Conservation (phyloP, 2,797 vertebrate genomes). For the Rhadinocentrus ornatus region DNA sequence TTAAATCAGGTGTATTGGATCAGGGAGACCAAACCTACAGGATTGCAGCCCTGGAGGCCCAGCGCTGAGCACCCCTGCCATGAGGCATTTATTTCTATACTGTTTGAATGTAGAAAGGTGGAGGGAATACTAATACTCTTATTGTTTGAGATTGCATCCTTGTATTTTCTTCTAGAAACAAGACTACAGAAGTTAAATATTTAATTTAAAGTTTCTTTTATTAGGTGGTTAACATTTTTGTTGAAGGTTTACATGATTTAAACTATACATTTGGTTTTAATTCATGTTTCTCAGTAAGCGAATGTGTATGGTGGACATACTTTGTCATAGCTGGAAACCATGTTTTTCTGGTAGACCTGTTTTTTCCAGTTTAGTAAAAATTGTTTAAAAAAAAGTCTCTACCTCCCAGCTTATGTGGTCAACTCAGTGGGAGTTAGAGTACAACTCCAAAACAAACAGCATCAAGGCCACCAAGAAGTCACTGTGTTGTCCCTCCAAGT, state of each 20-base stretch:
- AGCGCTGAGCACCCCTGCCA: too few relatives aligned
- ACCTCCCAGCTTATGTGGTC: constrained; percentile 60
- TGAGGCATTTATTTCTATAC: neutral
- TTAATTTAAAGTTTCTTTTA: neutral
- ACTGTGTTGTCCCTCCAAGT: constrained; percentile 69
- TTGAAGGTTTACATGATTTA: neutral
- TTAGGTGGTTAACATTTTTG: neutral
- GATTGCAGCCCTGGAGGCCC: too few relatives aligned
- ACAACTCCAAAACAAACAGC: constrained; percentile 68
- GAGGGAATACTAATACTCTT: neutral
- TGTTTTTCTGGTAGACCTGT: constrained; percentile 10
- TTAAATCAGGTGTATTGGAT: too few relatives aligned
- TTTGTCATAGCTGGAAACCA: constrained; percentile 15
- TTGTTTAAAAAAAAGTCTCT: constrained; percentile 46
- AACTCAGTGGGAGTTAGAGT: constrained; percentile 69
- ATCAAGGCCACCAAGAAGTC: constrained; percentile 67
- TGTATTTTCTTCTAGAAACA: neutral
- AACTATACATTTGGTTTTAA: neutral
- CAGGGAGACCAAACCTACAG: too few relatives aligned
- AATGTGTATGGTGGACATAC: neutral
- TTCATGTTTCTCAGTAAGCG: constrained; percentile 7
- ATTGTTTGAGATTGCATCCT: neutral
- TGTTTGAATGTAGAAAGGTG: neutral
- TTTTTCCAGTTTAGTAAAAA: constrained; percentile 23
- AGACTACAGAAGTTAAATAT: neutral